Evolutionary conservation across 92 coral and sea anemone genomes (phyloP), one percentile per base, ranked within the genome.

Genomic region (Parazoanthus atlanticus): DNA sequence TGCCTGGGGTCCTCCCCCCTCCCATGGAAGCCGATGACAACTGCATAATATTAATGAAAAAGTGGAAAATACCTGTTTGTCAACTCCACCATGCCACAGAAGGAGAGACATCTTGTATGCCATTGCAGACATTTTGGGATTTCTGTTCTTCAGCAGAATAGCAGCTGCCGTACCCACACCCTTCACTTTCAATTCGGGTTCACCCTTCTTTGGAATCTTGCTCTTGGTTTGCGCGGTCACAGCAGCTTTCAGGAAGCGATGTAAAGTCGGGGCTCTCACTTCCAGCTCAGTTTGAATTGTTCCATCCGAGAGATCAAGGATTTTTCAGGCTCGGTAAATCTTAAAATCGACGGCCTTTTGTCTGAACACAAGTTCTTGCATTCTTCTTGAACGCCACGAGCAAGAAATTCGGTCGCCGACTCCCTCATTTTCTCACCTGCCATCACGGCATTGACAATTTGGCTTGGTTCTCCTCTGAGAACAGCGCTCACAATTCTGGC

Each of bases 221-320:
- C n/a, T 36, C 32, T 33, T 77, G 49, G 34, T 74, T 43, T 54
- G 34, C 11, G 75, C 43, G 13, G 64, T 71, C 43, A 70, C 85
- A 25, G 88, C 91, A n/a, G 93, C 86, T 29, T 56, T 34, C 70
- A 88, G 85, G 87, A 73, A 79, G 49, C 91, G 77, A 58, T 91
- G 41, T 5, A 88, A 33, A 12, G 89, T 84, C 46, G 93, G 89
- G 52, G 91, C 93, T 47, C 89, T 33, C 10, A 77, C 82, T 8
- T 79, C 33, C 80, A 91, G 71, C 73, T 88, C 93, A 32, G 49
- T 77, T 28, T 40, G 64, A 36, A 91, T 76, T 9, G 61, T 19
- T 1, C 75, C 43, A 58, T 91, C 93, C 43, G 47, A 84, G 5
- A 91, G 32, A 19, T 30, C 12, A 91, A 58, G 11, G 88, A 47